Conservation (phyloP, 2,888 invertebrate species). For the Epistrophe eligans region DNA sequence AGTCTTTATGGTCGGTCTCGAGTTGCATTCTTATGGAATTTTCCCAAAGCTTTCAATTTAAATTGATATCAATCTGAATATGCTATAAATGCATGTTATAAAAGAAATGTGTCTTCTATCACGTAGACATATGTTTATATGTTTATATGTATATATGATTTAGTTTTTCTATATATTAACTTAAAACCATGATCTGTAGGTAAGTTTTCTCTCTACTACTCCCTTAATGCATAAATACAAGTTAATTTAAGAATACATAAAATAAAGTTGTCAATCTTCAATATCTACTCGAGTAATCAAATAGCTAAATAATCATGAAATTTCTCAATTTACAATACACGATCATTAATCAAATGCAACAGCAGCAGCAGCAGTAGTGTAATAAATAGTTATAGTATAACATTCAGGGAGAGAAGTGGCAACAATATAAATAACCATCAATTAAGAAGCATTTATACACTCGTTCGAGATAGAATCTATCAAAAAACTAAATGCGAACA, state of each 20-base stretch:
- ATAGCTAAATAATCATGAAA: conserved; percentile 31
- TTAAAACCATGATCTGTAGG: neutral
- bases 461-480: conserved; percentile 56
- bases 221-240: neutral
- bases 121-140: neutral
- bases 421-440: conserved; percentile 50
- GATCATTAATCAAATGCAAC: conserved; percentile 39
- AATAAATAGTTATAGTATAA: conserved; percentile 42
- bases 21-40: conserved; percentile 25
- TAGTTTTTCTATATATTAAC: neutral
- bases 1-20: neutral
- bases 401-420: conserved; percentile 14
- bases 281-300: conserved; percentile 32
- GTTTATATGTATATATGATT: too few species aligned
- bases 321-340: conserved; percentile 36
- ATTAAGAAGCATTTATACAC: conserved; percentile 62
- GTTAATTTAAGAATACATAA: neutral
- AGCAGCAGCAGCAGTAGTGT: conserved; percentile 33
- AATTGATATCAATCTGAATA: neutral
- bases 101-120: conserved; percentile 7
- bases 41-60: conserved; percentile 20
- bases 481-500: conserved; percentile 43
- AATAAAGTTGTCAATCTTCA: conserved; percentile 30
- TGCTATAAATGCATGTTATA: neutral
- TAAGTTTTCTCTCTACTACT: neutral